A percentile compares a stretch with the other conserved stretches of the same genome.
Conservation (phyloP, 2,113 vertebrate species). For the Pygoscelis adeliae region DNA sequence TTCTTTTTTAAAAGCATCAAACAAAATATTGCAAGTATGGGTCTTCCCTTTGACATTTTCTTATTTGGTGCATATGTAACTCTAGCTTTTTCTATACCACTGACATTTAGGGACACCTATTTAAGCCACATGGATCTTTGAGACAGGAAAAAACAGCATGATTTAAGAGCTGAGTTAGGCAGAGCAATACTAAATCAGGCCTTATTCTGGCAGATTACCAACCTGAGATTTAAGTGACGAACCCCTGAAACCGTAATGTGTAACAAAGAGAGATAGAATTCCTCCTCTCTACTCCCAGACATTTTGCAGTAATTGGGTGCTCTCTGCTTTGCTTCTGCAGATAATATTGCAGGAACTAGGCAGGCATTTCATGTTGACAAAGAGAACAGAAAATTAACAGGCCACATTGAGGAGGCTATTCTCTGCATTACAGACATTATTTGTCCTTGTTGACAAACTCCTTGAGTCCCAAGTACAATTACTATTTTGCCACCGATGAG, state of each 20-base stretch:
- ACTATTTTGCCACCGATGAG: background rate
- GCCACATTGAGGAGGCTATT: background rate
- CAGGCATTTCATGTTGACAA: background rate
- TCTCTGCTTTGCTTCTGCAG: background rate
- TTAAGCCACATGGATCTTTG: background rate
- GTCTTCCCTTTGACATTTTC: conserved; percentile 15
- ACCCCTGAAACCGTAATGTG: background rate
- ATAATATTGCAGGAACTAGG: background rate
- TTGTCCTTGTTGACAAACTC: background rate
- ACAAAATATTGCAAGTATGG: background rate
- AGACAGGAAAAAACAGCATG: background rate
- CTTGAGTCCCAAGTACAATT: background rate
- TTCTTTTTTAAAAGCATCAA: background rate
- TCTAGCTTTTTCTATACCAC: background rate
- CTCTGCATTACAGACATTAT: background rate
- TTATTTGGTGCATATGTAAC: background rate
- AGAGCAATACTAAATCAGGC: background rate
- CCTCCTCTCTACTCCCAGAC: background rate
- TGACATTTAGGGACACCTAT: conserved; percentile 11
- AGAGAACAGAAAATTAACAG: background rate
- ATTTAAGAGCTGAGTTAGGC: background rate
- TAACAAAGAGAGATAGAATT: background rate
- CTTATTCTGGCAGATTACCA: background rate
- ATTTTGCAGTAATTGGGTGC: background rate
- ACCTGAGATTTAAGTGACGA: background rate